These are phyloP conservation scores for Macrosiphum euphorbiae DNA, from an alignment of 2,888 invertebrate genomes.

Conservation along the genomic window DNA sequence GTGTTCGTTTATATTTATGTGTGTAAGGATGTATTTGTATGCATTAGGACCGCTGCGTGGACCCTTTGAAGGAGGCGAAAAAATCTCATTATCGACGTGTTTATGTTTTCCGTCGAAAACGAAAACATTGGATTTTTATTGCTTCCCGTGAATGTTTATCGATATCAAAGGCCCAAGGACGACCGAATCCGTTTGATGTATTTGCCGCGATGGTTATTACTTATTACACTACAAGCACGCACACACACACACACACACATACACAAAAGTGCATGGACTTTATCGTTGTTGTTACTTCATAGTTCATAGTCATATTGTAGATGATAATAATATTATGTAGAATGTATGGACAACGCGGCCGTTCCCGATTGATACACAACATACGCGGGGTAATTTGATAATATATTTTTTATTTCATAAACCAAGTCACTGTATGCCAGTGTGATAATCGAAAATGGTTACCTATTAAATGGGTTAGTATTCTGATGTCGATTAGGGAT, in stretches of 20 bases:
- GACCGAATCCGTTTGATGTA: conserved; percentile 49
- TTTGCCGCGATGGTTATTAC: conserved; percentile 36
- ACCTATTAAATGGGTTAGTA: too few species aligned
- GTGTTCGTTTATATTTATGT: background rate
- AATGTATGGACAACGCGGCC: too few species aligned
- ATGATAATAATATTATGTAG: too few species aligned
- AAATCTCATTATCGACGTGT: conserved; percentile 55
- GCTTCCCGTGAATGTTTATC: conserved; percentile 60
- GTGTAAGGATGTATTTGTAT: background rate
- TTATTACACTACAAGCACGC: background rate
- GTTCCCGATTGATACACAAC: too few species aligned
- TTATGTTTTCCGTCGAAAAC: conserved; percentile 54
- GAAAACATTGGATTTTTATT: conserved; percentile 54
- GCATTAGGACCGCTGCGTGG: conserved; percentile 11
- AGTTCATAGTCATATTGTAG: background rate
- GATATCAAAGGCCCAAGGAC: conserved; percentile 52
- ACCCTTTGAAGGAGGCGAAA: conserved; percentile 43
- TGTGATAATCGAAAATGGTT: too few species aligned
- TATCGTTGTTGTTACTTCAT: background rate
- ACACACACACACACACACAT: background rate
- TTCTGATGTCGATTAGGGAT: too few species aligned
- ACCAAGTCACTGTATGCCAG: too few species aligned
- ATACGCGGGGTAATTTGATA: background rate
- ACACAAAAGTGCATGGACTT: background rate
- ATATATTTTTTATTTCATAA: too few species aligned